phyloP scores from a whole-genome alignment of 2,113 vertebrate species.

The Nesoenas mayeri region DNA sequence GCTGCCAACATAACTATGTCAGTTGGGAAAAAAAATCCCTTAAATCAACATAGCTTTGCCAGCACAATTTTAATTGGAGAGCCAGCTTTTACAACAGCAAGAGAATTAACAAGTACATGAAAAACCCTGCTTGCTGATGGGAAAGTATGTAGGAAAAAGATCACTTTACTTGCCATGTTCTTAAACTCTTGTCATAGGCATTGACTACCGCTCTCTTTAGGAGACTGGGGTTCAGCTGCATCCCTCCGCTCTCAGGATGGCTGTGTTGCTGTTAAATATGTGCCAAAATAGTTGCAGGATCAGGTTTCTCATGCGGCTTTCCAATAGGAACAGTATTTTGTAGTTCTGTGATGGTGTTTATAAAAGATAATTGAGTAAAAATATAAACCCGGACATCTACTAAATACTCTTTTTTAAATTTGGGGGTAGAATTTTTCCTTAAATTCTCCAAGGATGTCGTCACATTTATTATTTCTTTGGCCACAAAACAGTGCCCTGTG shows the following conservation, averaged over 20 bases:
- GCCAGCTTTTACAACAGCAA: slow-evolving; percentile 14
- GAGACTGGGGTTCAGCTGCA: not conserved
- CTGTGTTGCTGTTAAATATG: not conserved
- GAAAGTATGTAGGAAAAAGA: not conserved
- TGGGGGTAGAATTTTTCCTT: not conserved
- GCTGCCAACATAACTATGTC: slow-evolving; percentile 16
- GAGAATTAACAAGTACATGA: not conserved
- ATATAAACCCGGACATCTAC: not conserved
- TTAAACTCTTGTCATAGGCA: not conserved
- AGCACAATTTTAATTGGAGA: slow-evolving; percentile 48
- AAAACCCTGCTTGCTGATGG: not conserved
- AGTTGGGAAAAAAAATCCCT: slow-evolving; percentile 11
- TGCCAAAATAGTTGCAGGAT: slow-evolving; percentile 25
- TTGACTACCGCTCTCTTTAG: not conserved
- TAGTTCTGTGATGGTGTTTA: not conserved
- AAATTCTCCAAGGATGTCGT: not conserved
- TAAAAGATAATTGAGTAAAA: not conserved
- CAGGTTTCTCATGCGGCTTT: not conserved
- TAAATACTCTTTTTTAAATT: not conserved
- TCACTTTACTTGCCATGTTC: not conserved
- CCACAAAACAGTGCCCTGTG: not conserved
- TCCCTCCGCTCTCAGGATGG: not conserved
- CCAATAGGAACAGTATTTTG: not conserved
- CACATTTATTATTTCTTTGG: not conserved
- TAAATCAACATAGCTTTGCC: slow-evolving; percentile 8